Percentiles rank a stretch among this genome's conserved stretches.
phyloP scores from a whole-genome alignment of 2,113 vertebrate species.

The Calidris pugnax region DNA sequence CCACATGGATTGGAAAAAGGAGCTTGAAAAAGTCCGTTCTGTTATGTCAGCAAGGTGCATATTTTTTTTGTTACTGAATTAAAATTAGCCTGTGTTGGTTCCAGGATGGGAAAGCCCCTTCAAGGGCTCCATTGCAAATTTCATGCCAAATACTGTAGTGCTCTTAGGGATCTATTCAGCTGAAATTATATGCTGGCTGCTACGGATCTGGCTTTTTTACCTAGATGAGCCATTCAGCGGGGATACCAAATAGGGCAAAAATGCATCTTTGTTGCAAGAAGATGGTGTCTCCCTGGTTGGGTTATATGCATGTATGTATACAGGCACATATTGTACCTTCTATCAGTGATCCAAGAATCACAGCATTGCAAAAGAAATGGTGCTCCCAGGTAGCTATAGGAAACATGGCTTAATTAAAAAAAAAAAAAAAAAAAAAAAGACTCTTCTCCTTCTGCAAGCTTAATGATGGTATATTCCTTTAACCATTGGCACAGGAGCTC shows the following conservation, averaged over 20 bases:
- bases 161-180: slow-evolving; percentile 32
- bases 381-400: background rate
- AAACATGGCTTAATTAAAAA: background rate
- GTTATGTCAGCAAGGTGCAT: background rate
- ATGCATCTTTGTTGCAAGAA: slow-evolving; percentile 10
- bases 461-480: slow-evolving; percentile 63
- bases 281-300: background rate
- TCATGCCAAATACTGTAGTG: slow-evolving; percentile 23
- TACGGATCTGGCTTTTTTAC: slow-evolving; percentile 21
- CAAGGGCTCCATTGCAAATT: slow-evolving; percentile 9
- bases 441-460: background rate
- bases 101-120: background rate
- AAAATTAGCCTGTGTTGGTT: background rate
- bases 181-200: slow-evolving; percentile 42
- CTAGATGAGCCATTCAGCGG: slow-evolving; percentile 32
- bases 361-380: background rate
- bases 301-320: background rate
- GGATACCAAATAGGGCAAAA: background rate
- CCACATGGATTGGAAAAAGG: background rate
- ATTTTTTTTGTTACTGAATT: background rate
- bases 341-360: background rate
- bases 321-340: background rate
- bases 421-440: background rate
- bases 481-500: slow-evolving; percentile 65
- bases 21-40: background rate